Base-by-base conservation (phyloP, 2,888 invertebrate species). In the Eremobia ochroleuca region DNA sequence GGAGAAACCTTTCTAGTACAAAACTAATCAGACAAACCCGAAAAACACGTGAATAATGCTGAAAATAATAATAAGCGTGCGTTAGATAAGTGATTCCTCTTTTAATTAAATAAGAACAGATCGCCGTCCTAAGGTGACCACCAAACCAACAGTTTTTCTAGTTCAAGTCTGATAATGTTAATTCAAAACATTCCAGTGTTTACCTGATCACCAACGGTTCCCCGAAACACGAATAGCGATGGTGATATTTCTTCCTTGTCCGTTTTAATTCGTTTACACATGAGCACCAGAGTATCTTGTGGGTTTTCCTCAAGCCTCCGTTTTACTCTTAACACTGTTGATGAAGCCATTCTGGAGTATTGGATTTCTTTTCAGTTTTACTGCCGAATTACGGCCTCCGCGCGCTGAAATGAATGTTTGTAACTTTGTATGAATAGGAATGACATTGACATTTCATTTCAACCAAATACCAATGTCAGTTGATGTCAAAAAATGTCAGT, bases 241-340 rank as follows among this genome's bases (percentile, higher is more conserved):
- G 98, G 97, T 13, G 97, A 94, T 84, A 97, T 94, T 77, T 97
- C 96, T 75, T 96, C 94, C 55, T 92, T 90, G 67, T 97, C 97
- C 6, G 97, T 96, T 96, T 98, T 98, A 67, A 97, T 95, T 67
- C 97, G 97, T 93, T 98, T 98, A 87, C 98, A 98, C 87, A 98
- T 97, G 65, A 98, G 95, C 68, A 98, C 97, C 83, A 98, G 95
- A 4, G 98, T 97, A 92, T 98, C 97, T 84, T 97, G 97, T 1
- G 98, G 98, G 89, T 98, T 98, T 83, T 98, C 98, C 76, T 98
- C 97, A 40, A 97, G 97, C 89, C 97, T 97, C 59, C 98, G 97
- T 94, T 98, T 98, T 6, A 98, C 97, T 85, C 98, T 97, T 76
- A 98, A 96, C 77, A 98, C 97, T 6, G 98, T 97, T 49, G 98